Conservation (phyloP, 2,797 vertebrate genomes). For the Clarias platycephalus region DNA sequence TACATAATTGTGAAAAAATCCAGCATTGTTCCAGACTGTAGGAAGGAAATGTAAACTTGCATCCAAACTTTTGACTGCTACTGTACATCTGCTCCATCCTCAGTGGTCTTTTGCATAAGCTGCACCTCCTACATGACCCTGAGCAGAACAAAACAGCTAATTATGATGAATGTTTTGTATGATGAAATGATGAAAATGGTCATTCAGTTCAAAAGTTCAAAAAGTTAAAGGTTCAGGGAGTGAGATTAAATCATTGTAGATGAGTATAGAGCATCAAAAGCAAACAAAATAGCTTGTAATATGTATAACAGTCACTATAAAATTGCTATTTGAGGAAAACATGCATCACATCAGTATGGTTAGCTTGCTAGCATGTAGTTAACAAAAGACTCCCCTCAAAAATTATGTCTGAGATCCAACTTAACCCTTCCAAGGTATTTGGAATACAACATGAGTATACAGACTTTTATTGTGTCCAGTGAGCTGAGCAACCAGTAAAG, state of each 20-base stretch:
- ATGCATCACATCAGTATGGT: not conserved
- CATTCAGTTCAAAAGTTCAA: not conserved
- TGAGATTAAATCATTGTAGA: not conserved
- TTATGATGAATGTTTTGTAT: not conserved
- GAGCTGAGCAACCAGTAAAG: slow-evolving; percentile 4
- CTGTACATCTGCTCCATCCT: not conserved
- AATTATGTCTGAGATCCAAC: not conserved
- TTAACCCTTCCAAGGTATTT: not conserved
- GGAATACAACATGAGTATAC: not conserved
- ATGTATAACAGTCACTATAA: not conserved
- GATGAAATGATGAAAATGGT: not conserved
- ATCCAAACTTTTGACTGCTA: no score
- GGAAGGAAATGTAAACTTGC: no score
- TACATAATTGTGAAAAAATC: no score
- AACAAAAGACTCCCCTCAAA: not conserved
- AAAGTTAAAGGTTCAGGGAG: not conserved
- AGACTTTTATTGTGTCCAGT: not conserved
- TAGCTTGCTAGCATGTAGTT: not conserved
- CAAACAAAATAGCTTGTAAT: not conserved
- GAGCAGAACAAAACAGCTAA: not conserved
- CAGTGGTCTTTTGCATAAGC: not conserved
- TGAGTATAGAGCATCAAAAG: not conserved
- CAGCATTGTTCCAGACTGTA: no score
- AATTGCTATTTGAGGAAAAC: not conserved
- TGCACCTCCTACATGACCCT: not conserved